Conservation (phyloP, 2,797 vertebrate genomes). For the Scolopax rusticola region DNA sequence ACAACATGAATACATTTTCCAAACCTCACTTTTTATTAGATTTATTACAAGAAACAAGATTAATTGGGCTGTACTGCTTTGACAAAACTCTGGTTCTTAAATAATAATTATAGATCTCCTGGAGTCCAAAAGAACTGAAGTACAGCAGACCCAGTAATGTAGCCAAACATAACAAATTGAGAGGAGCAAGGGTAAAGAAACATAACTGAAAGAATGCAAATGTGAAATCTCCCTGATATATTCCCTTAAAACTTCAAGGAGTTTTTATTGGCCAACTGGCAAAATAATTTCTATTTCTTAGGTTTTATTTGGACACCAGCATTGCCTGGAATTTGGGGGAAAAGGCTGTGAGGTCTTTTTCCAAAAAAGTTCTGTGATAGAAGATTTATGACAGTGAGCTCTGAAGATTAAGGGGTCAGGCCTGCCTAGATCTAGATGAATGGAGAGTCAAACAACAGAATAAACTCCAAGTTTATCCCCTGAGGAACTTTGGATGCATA, state of each 20-base stretch:
- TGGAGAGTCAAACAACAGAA: background rate
- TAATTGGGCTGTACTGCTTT: slow-evolving; percentile 6
- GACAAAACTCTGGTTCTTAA: slow-evolving; percentile 15
- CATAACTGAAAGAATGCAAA: background rate
- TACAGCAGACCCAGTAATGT: background rate
- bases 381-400: background rate
- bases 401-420: background rate
- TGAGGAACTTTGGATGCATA: background rate
- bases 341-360: background rate
- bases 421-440: background rate
- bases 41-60: slow-evolving; percentile 43
- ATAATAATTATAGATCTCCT: slow-evolving; percentile 36
- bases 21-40: slow-evolving; percentile 30
- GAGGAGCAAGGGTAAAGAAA: background rate
- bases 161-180: slow-evolving; percentile 48
- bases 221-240: slow-evolving; percentile 4
- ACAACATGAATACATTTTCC: slow-evolving; percentile 1
- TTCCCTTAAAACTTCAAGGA: background rate
- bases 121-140: background rate
- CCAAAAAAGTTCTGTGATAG: background rate
- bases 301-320: slow-evolving; percentile 13
- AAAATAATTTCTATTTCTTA: slow-evolving; percentile 2
- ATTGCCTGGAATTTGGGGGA: background rate
- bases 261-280: background rate
- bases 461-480: background rate